These are phyloP conservation scores for Pomatorhinus ruficollis DNA, from an alignment of 2,113 vertebrate species.

Conservation along the genomic window DNA sequence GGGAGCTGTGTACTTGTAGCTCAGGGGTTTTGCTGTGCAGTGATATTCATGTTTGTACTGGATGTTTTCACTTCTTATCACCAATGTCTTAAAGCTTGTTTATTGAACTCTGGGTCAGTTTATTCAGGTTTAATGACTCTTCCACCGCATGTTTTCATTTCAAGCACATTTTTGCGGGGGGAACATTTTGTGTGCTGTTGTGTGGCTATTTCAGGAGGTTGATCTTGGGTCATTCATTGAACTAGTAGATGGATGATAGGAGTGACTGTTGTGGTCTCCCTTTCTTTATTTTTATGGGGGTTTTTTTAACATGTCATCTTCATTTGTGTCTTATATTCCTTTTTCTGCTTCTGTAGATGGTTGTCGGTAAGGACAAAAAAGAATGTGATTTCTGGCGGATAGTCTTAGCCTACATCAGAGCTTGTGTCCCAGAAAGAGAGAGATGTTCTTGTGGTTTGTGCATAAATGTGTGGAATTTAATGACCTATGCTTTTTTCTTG, in stretches of 20 bases:
- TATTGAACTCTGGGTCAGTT: slow-evolving; percentile 68
- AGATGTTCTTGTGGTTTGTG: not conserved
- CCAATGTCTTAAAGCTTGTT: slow-evolving; percentile 53
- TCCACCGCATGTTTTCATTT: slow-evolving; percentile 34
- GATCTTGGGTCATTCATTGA: slow-evolving; percentile 40
- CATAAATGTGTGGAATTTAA: not conserved
- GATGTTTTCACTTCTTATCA: slow-evolving; percentile 58
- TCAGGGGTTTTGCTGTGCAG: not conserved
- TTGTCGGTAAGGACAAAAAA: not conserved
- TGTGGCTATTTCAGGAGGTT: slow-evolving; percentile 17
- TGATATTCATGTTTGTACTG: slow-evolving; percentile 27
- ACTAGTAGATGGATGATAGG: not conserved
- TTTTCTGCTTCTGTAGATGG: not conserved
- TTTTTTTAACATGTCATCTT: not conserved
- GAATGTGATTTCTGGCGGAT: not conserved
- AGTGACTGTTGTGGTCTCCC: not conserved
- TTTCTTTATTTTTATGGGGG: not conserved
- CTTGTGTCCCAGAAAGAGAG: not conserved
- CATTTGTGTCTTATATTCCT: not conserved
- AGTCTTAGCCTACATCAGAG: not conserved
- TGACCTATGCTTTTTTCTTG: not conserved
- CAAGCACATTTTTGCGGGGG: not conserved
- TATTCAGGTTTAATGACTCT: slow-evolving; percentile 69
- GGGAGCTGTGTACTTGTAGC: not conserved
- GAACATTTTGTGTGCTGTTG: not conserved